These are phyloP conservation scores for Coelopa pilipes DNA, from an alignment of 2,888 invertebrate genomes.

Conservation along the genomic window DNA sequence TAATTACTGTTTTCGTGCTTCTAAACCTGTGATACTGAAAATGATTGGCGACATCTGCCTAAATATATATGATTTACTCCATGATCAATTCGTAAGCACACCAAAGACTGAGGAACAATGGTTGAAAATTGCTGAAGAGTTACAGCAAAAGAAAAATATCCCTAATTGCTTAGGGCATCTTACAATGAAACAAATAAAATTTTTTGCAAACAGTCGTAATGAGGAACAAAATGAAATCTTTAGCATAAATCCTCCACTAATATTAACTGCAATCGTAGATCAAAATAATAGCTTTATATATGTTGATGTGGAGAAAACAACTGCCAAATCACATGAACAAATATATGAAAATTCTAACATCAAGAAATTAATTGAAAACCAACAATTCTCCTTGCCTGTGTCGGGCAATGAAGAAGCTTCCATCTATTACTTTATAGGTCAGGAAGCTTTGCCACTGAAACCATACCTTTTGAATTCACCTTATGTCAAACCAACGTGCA, in stretches of 20 bases:
- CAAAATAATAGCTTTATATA: conserved; percentile 61
- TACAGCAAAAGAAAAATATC: conserved; percentile 59
- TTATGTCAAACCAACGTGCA: conserved; percentile 45
- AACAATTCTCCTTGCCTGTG: conserved; percentile 44
- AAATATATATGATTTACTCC: conserved; percentile 63
- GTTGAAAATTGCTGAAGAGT: conserved; percentile 57
- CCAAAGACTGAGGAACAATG: conserved; percentile 65
- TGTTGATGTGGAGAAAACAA: conserved; percentile 58
- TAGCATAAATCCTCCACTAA: conserved; percentile 55
- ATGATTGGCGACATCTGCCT: conserved; percentile 65
- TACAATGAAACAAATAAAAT: conserved; percentile 61
- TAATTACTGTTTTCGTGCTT: conserved; percentile 65
- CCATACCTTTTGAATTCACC: conserved; percentile 58
- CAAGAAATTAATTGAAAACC: conserved; percentile 54
- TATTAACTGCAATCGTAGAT: conserved; percentile 62
- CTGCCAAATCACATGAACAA: conserved; percentile 54
- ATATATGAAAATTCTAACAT: conserved; percentile 61
- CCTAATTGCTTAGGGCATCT: conserved; percentile 62
- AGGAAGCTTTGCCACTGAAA: conserved; percentile 57
- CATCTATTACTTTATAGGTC: conserved; percentile 57
- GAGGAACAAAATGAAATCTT: conserved; percentile 49
- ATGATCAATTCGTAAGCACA: conserved; percentile 62
- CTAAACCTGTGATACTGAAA: conserved; percentile 65
- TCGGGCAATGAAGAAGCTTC: conserved; percentile 4
- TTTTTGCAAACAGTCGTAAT: conserved; percentile 53